Base-by-base conservation (phyloP, 2,888 invertebrate genomes). In the Neuroscelio doddi region DNA sequence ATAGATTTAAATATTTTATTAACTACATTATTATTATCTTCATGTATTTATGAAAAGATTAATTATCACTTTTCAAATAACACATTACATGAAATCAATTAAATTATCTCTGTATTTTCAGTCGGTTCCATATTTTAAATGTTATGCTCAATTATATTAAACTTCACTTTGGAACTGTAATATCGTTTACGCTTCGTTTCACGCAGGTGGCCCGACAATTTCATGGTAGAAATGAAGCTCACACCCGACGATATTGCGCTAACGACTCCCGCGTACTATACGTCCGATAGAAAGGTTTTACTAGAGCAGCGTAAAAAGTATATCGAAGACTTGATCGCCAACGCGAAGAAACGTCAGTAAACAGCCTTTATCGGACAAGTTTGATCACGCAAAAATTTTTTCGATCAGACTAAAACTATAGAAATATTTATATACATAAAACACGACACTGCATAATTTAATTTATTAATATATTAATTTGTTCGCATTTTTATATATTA, bases 121-220 rank as follows among this genome's bases (percentile, higher is more conserved):
- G 10, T 34, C 10, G 4, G 4, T 5, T 2, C 34, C 5, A 34
- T 10, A 34, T 34, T 12, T 34, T 12, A 34, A 12, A 12, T 36
- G 39, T 4, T 36, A 5, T 24, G 16, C 17, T 50, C 39, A 16
- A 53, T 45, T 45, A 47, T 30, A 34, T 26, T n/a, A 24, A 17
- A 41, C 32, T 32, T 29, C 26, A 32, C 36, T 32, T 42, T 3
- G 36, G 39, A 49, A 50, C 42, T 10, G 30, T 26, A 34, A 30
- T 61, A 46, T 34, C 21, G 57, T 52, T 69, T 53, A 65, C 59
- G 53, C 49, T 57, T 61, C 53, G 55, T 49, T 46, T 55, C 49
- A 46, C 57, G 39, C 61, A 92, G 92, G 46, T 93, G 92, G 83
- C 87, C 92, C 44, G 93, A 94, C 76, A 90, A 92, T 72, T 87